Base-by-base conservation (phyloP, 2,888 invertebrate genomes). In the Venusia cambrica region DNA sequence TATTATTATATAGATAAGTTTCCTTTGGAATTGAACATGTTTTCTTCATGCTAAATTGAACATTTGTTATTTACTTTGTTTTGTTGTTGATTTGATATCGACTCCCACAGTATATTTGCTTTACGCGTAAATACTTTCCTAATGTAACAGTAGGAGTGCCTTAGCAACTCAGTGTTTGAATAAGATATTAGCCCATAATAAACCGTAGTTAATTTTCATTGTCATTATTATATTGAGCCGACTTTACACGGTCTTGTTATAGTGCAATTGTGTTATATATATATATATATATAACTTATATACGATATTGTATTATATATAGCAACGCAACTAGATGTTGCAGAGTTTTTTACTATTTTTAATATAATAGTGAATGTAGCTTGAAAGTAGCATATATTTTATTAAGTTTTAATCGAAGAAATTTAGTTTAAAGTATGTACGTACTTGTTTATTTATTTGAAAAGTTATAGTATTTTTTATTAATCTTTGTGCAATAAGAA, bases 101-200 rank as follows among this genome's bases (percentile, higher is more conserved):
- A 62, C 51, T 49, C 58, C 60, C n/a, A n/a, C n/a, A 54, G 55
- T 63, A 58, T 54, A 53, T 57, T 62, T 62, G 73, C 75, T 79
- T 75, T 63, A 51, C 52, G 75, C 77, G 65, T 75, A 66, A 70
- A 67, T 62, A 72, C 63, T 69, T 68, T 72, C 68, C 66, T 74
- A 73, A 74, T 69, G 72, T 73, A 73, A 71, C 67, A 57, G 60
- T 74, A 79, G 75, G 85, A 85, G 85, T 87, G 85, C 85, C 87
- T 85, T 85, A 85, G 85, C 85, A 74, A 83, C 84, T 85, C 85
- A 76, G 61, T 79, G 69, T 76, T 73, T 67, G 31, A 40, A 31
- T 33, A 33, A 73, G 66, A 30, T 37, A 31, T 33, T 36, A 40
- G n/a, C 31, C 35, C 34, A 15, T 72, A 62, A 64, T 40, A 30